Percentiles rank a stretch among this genome's conserved stretches.
Conservation (phyloP, 1,140 invertebrate genomes). For the Tribolium madens region DNA sequence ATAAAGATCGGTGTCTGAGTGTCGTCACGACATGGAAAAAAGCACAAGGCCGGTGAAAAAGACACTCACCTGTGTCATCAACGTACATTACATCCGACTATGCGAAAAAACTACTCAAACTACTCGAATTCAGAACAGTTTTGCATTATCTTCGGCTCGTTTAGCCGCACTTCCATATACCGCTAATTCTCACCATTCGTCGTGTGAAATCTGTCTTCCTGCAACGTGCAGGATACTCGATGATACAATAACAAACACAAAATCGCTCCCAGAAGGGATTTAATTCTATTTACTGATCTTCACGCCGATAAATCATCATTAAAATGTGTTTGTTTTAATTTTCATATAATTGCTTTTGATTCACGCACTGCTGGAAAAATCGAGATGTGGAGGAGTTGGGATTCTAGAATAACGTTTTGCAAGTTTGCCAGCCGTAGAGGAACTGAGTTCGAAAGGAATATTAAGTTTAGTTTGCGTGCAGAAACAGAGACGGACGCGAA, state of each 20-base stretch:
- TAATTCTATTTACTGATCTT: background rate
- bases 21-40: background rate
- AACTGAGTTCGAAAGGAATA: slow-evolving; percentile 31
- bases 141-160: slow-evolving; percentile 16
- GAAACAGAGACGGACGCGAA: background rate
- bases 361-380: background rate
- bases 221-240: slow-evolving; percentile 5
- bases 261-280: background rate
- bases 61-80: slow-evolving; percentile 38
- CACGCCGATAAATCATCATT: slow-evolving; percentile 2
- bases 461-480: slow-evolving; percentile 22
- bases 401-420: background rate
- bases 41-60: slow-evolving; percentile 15
- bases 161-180: slow-evolving; percentile 25
- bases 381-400: background rate
- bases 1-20: slow-evolving; percentile 15
- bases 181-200: slow-evolving; percentile 1
- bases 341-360: background rate
- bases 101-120: slow-evolving; percentile 12
- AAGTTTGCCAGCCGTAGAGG: slow-evolving; percentile 16
- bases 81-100: slow-evolving; percentile 38
- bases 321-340: background rate
- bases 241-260: background rate
- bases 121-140: background rate
- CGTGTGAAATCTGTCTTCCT: slow-evolving; percentile 14